Percentiles rank a stretch among this genome's conserved stretches.
Conservation (phyloP, 92 coral and sea anemone species). For the Paramuricea clavata region DNA sequence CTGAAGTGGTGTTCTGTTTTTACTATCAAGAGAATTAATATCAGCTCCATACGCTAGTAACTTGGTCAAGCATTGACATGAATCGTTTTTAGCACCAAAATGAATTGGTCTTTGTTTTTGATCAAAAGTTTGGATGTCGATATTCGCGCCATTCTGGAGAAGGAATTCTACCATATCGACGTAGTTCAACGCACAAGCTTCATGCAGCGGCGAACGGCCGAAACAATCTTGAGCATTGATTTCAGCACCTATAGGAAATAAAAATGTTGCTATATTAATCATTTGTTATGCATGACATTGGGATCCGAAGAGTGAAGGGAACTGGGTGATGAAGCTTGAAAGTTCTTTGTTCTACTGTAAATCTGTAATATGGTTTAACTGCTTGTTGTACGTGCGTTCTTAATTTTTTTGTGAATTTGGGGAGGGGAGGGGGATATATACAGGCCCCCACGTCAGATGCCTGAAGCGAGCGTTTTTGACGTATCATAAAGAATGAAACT, state of each 20-base stretch:
- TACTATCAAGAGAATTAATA: conserved; percentile 38
- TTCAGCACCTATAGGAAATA: conserved; percentile 22
- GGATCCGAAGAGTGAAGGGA: no score
- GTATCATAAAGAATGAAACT: no score
- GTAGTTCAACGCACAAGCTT: conserved; percentile 26
- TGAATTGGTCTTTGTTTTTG: conserved; percentile 34
- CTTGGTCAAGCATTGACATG: conserved; percentile 14
- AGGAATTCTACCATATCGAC: conserved; percentile 41
- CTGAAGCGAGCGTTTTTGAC: no score
- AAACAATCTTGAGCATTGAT: conserved; percentile 32
- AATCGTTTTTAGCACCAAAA: conserved; percentile 42
- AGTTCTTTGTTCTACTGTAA: no score
- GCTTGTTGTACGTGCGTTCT: no score
- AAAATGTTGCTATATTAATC: no score
- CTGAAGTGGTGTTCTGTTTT: conserved; percentile 36
- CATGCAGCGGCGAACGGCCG: conserved; percentile 36
- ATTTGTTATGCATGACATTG: no score
- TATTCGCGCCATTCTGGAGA: conserved; percentile 33
- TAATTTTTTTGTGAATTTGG: no score
- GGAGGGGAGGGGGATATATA: no score
- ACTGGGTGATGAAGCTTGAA: no score
- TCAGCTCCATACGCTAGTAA: conserved; percentile 39
- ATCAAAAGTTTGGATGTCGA: conserved; percentile 6
- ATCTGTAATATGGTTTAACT: no score
- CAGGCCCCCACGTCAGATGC: no score